Conservation (phyloP, 1,140 invertebrate genomes). For the Hyles vespertilio region DNA sequence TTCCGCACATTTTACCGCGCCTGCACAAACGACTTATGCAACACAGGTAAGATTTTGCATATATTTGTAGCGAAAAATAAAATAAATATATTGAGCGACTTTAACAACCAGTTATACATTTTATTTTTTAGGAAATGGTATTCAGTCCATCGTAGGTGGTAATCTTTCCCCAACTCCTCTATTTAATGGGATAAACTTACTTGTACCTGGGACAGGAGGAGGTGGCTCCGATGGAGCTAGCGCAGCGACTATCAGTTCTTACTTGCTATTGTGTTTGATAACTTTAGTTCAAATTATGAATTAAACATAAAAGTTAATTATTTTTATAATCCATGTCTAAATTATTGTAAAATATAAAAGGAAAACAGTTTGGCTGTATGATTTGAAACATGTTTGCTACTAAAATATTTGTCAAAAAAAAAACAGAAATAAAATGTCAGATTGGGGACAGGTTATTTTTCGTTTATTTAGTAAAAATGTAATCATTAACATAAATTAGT, state of each 20-base stretch:
- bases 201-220: constrained; percentile 62
- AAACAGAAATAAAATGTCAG: constrained; percentile 42
- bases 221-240: constrained; percentile 3
- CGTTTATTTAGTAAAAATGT: constrained; percentile 69
- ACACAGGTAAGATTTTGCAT: constrained; percentile 56
- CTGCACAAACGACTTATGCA: constrained; percentile 71
- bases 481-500: constrained; percentile 69
- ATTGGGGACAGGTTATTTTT: constrained; percentile 59
- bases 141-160: constrained; percentile 56
- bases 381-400: background rate
- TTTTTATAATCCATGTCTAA: background rate
- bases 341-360: too few species aligned
- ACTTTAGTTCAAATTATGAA: background rate
- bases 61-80: too few species aligned
- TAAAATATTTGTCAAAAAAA: constrained; percentile 1
- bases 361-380: too few species aligned
- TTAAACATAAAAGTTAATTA: background rate
- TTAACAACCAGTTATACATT: too few species aligned
- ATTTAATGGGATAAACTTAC: constrained; percentile 47
- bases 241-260: background rate
- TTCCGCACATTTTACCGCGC: constrained; percentile 70
- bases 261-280: background rate
- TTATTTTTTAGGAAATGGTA: constrained; percentile 56
- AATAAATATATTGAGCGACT: too few species aligned
- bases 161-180: constrained; percentile 42